Conservation (phyloP, 2,888 invertebrate species). For the Lampropteryx suffumata region DNA sequence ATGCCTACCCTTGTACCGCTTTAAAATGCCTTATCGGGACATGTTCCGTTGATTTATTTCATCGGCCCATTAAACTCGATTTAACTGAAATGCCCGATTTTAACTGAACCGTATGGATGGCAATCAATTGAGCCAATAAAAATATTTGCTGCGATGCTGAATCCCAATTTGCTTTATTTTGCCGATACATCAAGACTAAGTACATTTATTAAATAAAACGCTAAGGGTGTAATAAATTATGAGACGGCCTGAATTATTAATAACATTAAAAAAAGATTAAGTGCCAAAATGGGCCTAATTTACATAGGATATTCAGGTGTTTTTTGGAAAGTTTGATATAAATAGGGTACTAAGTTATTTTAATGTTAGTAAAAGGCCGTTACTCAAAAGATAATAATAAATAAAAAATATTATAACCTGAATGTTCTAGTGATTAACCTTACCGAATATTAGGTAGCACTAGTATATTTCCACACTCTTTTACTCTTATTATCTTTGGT, state of each 20-base stretch:
- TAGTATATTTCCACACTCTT: no score
- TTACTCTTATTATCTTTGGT: no score
- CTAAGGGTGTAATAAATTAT: conserved; percentile 11
- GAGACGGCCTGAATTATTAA: not conserved
- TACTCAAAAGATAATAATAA: no score
- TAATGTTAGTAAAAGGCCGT: no score
- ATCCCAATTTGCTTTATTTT: conserved; percentile 19
- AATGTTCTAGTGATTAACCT: no score
- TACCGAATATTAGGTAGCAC: no score
- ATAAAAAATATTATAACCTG: no score
- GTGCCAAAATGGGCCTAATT: not conserved
- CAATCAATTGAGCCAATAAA: conserved; percentile 29
- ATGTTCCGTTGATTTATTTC: conserved; percentile 32
- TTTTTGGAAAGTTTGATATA: no score
- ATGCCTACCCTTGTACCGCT: conserved; percentile 12
- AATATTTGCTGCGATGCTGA: conserved; percentile 21
- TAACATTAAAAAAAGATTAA: not conserved
- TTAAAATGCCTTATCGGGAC: conserved; percentile 27
- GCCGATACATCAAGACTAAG: conserved; percentile 16
- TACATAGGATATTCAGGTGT: no score
- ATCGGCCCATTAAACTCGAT: conserved; percentile 31
- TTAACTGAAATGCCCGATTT: conserved; percentile 31
- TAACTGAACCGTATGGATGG: conserved; percentile 26
- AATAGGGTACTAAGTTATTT: no score
- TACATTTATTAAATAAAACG: conserved; percentile 13